Base-by-base conservation (phyloP, 1,140 invertebrate species). In the Trachymyrmex septentrionalis region DNA sequence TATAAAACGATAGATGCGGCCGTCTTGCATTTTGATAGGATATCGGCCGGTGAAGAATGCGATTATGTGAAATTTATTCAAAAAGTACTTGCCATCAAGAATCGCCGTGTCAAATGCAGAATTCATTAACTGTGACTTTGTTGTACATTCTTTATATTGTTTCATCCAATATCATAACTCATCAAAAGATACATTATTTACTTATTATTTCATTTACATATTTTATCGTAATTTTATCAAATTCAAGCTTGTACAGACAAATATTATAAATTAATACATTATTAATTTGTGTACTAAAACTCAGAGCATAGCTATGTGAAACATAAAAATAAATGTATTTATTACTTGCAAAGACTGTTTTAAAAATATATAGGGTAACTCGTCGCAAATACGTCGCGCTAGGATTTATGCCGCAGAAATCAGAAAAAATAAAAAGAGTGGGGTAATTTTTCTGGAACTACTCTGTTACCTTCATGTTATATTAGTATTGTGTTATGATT, bases 1-100 rank as follows among this genome's bases (percentile, higher is more conserved):
- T 85, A 85, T 85, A 85, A 85, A 78, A 67, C 84, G 85, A 90
- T 80, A 59, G 87, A 88, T 87, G 78, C 63, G 48, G 50, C 88
- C 85, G 76, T 86, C 88, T 64, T 78, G 63, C 75, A 85, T 85
- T 85, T 67, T 78, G 82, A 85, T 85, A 44, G 63, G 63, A 78
- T 85, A 85, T 85, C 61, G 82, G 82, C 24, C 73, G 72, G 61
- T 48, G 55, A 75, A 84, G 57, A 84, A 84, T 73, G 80, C 80
- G 80, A 84, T 84, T 84, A 84, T 73, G 69, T 50, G 69, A 84
- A 84, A 84, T 84, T 84, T 84, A 84, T 75, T 84, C 55, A 84
- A 48, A 48, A 84, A 84, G 69, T 75, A 44, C 57, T 50, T 61
- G 10, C 53, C 19, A 38, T 9, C 34, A 61, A 63, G 19, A 84